Base-by-base conservation (phyloP, 2,797 vertebrate species). In the Phoxinus dragarum region DNA sequence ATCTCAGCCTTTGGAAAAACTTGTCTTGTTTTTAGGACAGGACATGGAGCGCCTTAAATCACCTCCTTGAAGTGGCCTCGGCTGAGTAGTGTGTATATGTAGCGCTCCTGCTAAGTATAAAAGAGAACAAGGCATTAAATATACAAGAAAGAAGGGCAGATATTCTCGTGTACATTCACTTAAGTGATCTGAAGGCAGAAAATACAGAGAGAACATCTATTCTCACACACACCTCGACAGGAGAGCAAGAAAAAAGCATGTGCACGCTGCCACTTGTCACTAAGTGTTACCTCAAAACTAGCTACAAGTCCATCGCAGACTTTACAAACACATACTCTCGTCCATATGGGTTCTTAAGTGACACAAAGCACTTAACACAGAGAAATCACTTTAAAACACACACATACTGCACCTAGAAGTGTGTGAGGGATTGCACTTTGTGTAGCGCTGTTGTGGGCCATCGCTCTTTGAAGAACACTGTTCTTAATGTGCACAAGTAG, bases 231-330 rank as follows among this genome's bases (percentile, higher is more conserved):
- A 73, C 69, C 68, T 71, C 49, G 8, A 72, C 47, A 59, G n/a
- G 38, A 78, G 42, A 49, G 40, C 21, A 73, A 52, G n/a, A 40
- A 66, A 73, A 81, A 68, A 84, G 72, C 59, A 17, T 84, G 82
- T 42, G 23, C 59, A n/a, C 7, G 5, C 64, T 31, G 38, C 36
- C 36, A 77, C 64, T 77, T 42, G 82, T 84, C 83, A 85, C 76
- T 85, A 59, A 85, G 83, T 79, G 83, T 85, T 85, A 79, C 44
- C 36, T 84, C 49, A 77, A 67, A 78, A 77, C 82, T 21, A 61
- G 36, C 40, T 75, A 68, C 64, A 76, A 68, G 82, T 67, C 72
- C 72, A 76, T 38, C 3, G 23, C 81, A 27, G 81, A 67, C 73
- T 76, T 42, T 40, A 42, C 82, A 68, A 69, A 40, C 47, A 68